Conservation (phyloP, 2,888 invertebrate species). For the Cataglyphis rosenhaueri region DNA sequence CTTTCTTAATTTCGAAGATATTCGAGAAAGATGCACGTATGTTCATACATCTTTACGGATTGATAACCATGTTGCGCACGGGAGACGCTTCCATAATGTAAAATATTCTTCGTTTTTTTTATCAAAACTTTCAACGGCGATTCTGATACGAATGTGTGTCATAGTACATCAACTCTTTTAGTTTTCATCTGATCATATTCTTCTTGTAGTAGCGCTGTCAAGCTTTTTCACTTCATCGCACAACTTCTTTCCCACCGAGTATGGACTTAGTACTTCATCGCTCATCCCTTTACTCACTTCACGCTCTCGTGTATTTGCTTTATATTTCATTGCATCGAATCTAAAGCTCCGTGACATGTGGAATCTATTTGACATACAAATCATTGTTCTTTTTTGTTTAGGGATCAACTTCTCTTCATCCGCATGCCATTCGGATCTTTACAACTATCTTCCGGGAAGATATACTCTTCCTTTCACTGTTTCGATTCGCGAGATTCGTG, state of each 20-base stretch:
- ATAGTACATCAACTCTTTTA: conserved; percentile 39
- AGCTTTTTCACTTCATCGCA: conserved; percentile 14
- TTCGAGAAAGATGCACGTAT: background rate
- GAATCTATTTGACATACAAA: conserved; percentile 25
- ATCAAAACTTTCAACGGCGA: conserved; percentile 44
- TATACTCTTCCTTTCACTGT: conserved; percentile 7
- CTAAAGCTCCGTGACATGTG: conserved; percentile 18
- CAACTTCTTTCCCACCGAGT: conserved; percentile 24
- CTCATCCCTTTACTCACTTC: background rate
- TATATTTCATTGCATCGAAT: background rate
- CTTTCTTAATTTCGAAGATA: background rate
- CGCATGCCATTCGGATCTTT: background rate
- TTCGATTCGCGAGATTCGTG: conserved; percentile 13
- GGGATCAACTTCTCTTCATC: conserved; percentile 4
- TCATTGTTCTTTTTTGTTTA: conserved; percentile 17
- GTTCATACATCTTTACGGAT: background rate
- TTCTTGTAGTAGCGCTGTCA: background rate
- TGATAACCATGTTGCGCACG: conserved; percentile 18
- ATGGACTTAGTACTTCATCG: conserved; percentile 17
- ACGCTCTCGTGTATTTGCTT: background rate
- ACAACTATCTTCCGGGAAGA: conserved; percentile 14
- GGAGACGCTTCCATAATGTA: conserved; percentile 31
- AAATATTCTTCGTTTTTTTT: conserved; percentile 24
- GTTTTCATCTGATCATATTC: background rate
- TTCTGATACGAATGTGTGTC: conserved; percentile 50